Percentiles rank a stretch among this genome's conserved stretches.
These are phyloP conservation scores for Prionailurus viverrinus DNA, from an alignment of 2,113 vertebrate genomes.

Conservation along the genomic window DNA sequence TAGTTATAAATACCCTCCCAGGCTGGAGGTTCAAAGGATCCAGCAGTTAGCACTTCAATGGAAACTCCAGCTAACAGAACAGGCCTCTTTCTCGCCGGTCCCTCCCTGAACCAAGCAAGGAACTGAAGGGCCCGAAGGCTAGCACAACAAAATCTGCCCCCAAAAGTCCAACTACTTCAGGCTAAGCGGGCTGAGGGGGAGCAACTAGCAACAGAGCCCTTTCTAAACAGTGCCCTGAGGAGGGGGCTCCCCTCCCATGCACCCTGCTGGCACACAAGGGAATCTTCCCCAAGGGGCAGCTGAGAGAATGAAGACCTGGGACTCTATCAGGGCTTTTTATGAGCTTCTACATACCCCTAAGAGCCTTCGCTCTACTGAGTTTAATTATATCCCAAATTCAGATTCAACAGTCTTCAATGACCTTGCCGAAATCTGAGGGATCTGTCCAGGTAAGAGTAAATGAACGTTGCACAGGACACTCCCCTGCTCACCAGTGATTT, in stretches of 20 bases:
- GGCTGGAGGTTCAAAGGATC: slow-evolving; percentile 70
- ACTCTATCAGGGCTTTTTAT: background rate
- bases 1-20: slow-evolving; percentile 75
- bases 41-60: slow-evolving; percentile 77
- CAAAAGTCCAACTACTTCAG: background rate
- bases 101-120: slow-evolving; percentile 33
- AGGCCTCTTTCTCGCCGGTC: slow-evolving; percentile 49
- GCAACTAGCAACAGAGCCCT: background rate
- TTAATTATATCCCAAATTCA: background rate
- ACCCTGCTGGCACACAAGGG: background rate
- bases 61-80: slow-evolving; percentile 73
- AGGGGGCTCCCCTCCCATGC: background rate
- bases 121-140: slow-evolving; percentile 58
- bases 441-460: background rate
- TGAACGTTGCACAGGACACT: rapidly evolving
- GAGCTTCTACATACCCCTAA: slow-evolving; percentile 18
- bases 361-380: background rate
- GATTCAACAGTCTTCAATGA: background rate
- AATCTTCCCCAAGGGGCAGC: background rate
- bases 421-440: background rate
- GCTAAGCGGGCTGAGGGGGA: background rate
- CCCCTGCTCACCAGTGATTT: background rate
- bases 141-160: slow-evolving; percentile 41
- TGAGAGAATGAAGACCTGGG: background rate
- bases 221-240: background rate